Percentiles rank a stretch among this genome's conserved stretches.
phyloP scores from a whole-genome alignment of 2,113 vertebrate species.

The Nannospalax galili region DNA sequence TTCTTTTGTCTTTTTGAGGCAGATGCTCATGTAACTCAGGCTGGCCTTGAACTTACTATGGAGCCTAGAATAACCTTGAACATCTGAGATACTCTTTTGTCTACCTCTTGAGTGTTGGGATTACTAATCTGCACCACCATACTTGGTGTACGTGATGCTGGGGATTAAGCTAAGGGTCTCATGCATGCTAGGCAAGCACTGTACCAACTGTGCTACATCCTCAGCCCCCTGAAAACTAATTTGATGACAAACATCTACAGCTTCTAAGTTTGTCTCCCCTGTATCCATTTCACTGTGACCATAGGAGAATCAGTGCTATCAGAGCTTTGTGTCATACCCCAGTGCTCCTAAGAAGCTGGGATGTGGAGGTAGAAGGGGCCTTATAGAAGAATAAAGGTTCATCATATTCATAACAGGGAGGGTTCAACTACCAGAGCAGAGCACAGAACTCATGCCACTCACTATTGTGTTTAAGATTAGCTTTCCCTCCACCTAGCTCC shows the following conservation, averaged over 20 bases:
- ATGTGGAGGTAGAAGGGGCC: background rate
- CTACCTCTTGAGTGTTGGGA: background rate
- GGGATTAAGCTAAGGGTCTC: background rate
- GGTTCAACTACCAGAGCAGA: background rate
- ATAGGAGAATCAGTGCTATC: background rate
- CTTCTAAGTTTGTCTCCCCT: background rate
- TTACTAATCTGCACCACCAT: background rate
- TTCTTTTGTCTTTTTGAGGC: background rate
- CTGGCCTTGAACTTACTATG: background rate
- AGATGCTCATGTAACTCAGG: background rate
- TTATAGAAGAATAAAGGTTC: background rate
- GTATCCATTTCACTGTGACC: background rate
- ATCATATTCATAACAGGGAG: background rate
- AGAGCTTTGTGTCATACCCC: background rate
- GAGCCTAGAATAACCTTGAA: background rate
- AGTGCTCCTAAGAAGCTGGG: background rate
- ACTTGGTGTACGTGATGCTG: background rate
- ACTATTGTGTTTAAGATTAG: accelerated
- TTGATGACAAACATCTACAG: background rate
- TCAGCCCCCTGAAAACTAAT: background rate
- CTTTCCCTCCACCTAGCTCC: background rate
- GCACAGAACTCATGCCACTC: no score
- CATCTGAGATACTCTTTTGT: background rate
- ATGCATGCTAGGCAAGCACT: background rate
- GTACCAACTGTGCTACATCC: background rate